Base-by-base conservation (phyloP, 2,888 invertebrate genomes). In the Lasius fuliginosus region DNA sequence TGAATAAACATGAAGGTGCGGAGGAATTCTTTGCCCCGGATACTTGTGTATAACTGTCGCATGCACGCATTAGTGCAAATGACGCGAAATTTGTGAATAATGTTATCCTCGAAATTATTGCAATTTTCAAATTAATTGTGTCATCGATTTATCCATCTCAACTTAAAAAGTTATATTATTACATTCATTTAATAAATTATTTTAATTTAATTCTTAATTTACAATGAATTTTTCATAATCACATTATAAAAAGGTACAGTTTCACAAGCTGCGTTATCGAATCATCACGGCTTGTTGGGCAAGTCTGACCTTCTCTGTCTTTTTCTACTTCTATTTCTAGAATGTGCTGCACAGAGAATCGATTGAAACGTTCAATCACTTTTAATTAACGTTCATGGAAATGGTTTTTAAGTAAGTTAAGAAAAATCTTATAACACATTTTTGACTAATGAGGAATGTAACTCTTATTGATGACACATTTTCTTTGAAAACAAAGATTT, bases 1-100 rank as follows among this genome's bases (percentile, higher is more conserved):
- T 79, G 79, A 79, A 79, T 79, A 79, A 79, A 79, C 79, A 79
- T 79, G 79, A 79, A 79, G 79, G 79, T 60, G 46, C 75, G 23
- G 33, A 18, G 46, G 9, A 79, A 79, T 79, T 79, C 79, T 79
- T 73, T 79, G 60, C 56, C 15, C 11, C 5, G 40, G 60, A 74
- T 46, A 60, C 60, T 49, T 49, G 49, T 60, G 27, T 46, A 74
- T 74, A 74, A 74, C 42, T 23, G 23, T 49, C n/a, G 69, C 69
- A 49, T 79, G 60, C 79, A 74, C 75, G 60, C 79, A 79, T 79
- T 74, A 79, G 75, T 73, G 58, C 75, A 74, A 79, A 79, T 60
- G 79, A 79, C 60, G 79, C 46, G 46, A 46, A 74, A 79, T 79
- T 79, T 74, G 79, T 75, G 53, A 74, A 79, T 27, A 46, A 46